Percentiles rank a stretch among this genome's conserved stretches.
These are phyloP conservation scores for Perognathus longimembris DNA, from an alignment of 2,113 vertebrate species.

Conservation along the genomic window DNA sequence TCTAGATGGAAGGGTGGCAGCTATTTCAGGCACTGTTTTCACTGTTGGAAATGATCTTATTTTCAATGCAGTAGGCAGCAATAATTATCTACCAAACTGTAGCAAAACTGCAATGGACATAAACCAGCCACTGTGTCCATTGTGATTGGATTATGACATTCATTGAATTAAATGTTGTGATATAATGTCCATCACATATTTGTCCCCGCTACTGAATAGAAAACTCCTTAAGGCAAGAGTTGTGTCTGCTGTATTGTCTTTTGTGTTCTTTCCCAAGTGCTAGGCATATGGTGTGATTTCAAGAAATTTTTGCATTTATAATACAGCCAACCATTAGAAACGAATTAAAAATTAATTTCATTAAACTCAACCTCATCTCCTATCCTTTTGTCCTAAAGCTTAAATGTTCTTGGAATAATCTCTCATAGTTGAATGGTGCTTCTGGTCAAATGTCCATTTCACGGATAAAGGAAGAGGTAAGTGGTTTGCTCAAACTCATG, in stretches of 20 bases:
- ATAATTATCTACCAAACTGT: constrained; percentile 15
- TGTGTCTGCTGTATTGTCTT: background rate
- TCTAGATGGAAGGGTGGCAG: background rate
- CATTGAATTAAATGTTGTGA: constrained; percentile 7
- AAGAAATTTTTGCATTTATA: background rate
- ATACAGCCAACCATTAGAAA: background rate
- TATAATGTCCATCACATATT: background rate
- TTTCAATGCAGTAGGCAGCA: constrained; percentile 6
- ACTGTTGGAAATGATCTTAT: background rate
- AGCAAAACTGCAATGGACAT: background rate
- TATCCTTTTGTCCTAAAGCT: constrained; percentile 1
- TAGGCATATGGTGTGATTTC: background rate
- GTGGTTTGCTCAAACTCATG: background rate
- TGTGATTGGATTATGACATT: background rate
- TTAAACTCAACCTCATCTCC: background rate
- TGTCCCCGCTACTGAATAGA: background rate
- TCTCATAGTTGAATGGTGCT: background rate
- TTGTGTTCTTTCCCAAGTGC: background rate
- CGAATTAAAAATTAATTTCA: constrained; percentile 22
- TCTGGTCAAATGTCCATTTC: background rate
- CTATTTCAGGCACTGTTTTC: constrained; percentile 6
- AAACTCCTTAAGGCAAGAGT: constrained; percentile 21
- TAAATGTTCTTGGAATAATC: background rate
- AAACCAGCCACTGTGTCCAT: background rate
- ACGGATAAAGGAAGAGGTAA: constrained; percentile 4